Base-by-base conservation (phyloP, 2,113 vertebrate species). In the Pygathrix nemaeus region DNA sequence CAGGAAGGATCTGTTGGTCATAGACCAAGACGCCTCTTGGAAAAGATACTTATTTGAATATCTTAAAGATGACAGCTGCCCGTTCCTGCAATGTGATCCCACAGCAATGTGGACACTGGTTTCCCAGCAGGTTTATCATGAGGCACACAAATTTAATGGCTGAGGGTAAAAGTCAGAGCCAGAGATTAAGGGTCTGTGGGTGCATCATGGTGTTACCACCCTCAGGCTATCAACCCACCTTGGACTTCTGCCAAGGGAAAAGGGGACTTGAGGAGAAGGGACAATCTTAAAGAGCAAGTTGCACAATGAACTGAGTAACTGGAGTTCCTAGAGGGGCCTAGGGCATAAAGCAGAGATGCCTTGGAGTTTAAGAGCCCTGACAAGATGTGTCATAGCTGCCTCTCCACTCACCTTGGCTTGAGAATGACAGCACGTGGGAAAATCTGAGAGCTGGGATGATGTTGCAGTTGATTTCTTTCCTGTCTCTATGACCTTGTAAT, bases 41-140 rank as follows among this genome's bases (percentile, higher is more conserved):
- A 61, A 82, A 96, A 87, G 30, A 93, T 10, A 93, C 35, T 16
- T 38, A 16, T 83, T 86, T 72, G 57, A 4, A 18, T 90, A 79
- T 32, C 45, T 92, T 11, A 78, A 94, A 12, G 45, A 50, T 66
- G 8, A n/a, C 12, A 30, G 13, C 23, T 93, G 3, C 27, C 40
- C 27, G 20, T 40, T 38, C 13, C 59, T 83, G n/a, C 20, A 52
- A n/a, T 48, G 27, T 57, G 80, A 73, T 21, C 48, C 8, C 21
- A 40, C 12, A 61, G 45, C 30, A 72, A 17, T 4, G 38, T 61
- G 40, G 80, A 75, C 1, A 4, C 55, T 80, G 64, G 0, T 14
- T 96, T 96, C 32, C 40, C 23, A 52, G 21, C 8, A 35, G 59
- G 78, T 59, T 64, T 17, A 40, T 27, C 57, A 73, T 12, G 38